Percentiles rank a stretch among this genome's conserved stretches.
phyloP scores from a whole-genome alignment of 2,888 invertebrate species.

The Perithous albicinctus region DNA sequence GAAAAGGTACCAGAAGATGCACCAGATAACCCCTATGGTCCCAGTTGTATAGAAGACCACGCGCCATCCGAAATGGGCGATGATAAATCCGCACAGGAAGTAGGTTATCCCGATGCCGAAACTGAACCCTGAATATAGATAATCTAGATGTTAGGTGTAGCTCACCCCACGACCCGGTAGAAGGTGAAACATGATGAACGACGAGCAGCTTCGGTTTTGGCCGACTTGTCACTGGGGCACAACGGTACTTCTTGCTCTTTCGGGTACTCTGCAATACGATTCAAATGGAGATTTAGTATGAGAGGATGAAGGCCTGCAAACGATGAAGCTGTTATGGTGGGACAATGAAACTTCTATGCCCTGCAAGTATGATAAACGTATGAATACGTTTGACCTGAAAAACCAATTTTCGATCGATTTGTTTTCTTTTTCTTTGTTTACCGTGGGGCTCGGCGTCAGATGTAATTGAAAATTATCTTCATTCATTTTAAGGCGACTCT shows the following conservation, averaged over 20 bases:
- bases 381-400: conserved; percentile 45
- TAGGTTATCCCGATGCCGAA: conserved; percentile 91
- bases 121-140: conserved; percentile 88
- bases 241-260: conserved; percentile 42
- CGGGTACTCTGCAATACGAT: conserved; percentile 83
- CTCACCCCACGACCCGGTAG: conserved; percentile 82
- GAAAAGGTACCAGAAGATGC: conserved; percentile 89
- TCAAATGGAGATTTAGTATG: conserved; percentile 83
- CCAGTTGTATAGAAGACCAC: conserved; percentile 90
- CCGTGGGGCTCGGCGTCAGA: not conserved
- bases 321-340: conserved; percentile 76
- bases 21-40: conserved; percentile 88
- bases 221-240: conserved; percentile 35
- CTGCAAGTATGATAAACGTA: conserved; percentile 74
- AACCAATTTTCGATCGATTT: conserved; percentile 15
- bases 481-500: not conserved
- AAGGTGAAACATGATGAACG: conserved; percentile 82
- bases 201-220: conserved; percentile 60
- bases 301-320: conserved; percentile 72
- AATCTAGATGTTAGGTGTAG: conserved; percentile 83
- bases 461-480: not conserved
- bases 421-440: conserved; percentile 1
- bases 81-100: conserved; percentile 89
- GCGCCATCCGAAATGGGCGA: conserved; percentile 89
- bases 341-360: conserved; percentile 83